phyloP scores from a whole-genome alignment of 2,888 invertebrate species.

The Ornithoptera priamus region DNA sequence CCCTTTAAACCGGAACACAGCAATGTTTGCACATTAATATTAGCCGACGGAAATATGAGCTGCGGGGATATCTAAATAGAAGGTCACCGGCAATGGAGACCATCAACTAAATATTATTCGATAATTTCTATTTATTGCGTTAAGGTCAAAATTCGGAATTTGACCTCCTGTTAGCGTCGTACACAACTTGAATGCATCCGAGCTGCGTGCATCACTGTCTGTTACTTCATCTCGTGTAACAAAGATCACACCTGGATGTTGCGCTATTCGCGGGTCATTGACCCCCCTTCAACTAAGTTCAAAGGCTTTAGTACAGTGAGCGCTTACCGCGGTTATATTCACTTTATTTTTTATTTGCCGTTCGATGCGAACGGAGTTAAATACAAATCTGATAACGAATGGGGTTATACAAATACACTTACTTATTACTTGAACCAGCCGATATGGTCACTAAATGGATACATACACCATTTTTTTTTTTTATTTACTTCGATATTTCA shows the following conservation, averaged over 20 bases:
- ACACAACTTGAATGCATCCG: background rate
- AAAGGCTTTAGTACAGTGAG: slow-evolving; percentile 36
- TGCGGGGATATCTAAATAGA: too few relatives aligned
- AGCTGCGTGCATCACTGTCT: background rate
- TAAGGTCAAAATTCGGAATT: slow-evolving; percentile 10
- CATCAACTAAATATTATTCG: background rate
- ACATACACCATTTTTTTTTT: background rate
- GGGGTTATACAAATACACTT: background rate
- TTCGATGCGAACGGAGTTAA: slow-evolving; percentile 12
- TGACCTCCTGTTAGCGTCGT: slow-evolving; percentile 11
- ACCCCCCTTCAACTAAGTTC: slow-evolving; percentile 41
- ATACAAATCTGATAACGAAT: slow-evolving; percentile 5
- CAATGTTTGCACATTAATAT: too few relatives aligned
- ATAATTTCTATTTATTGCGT: background rate
- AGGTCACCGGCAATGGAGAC: too few relatives aligned
- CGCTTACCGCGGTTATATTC: slow-evolving; percentile 25
- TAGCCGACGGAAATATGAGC: too few relatives aligned
- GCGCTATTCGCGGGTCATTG: slow-evolving; percentile 40
- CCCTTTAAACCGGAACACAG: too few relatives aligned
- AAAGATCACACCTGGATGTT: slow-evolving; percentile 37
- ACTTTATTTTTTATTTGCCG: slow-evolving; percentile 28
- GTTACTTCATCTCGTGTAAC: slow-evolving; percentile 27
- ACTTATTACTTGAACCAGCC: background rate
- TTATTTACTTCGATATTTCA: too few relatives aligned
- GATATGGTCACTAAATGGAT: background rate